A percentile compares a stretch with the other conserved stretches of the same genome.
Evolutionary conservation across 2,888 invertebrate genomes (phyloP).

Genomic region (Polia nebulosa): DNA sequence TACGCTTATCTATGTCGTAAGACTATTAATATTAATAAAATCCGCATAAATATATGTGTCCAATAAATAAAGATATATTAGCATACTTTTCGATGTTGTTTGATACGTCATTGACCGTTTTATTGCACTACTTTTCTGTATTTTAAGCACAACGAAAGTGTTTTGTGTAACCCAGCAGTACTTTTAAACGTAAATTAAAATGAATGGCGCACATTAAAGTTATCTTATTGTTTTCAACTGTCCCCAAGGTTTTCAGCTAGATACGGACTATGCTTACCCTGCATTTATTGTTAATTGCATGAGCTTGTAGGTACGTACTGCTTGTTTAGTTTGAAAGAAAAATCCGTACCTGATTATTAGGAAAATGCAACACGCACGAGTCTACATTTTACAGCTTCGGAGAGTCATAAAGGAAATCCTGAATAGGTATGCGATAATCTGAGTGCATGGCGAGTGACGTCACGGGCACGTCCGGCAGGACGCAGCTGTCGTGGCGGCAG

Average conservation of each 20-base stretch:
- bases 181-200: constrained; percentile 19
- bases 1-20: constrained; percentile 28
- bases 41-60: constrained; percentile 29
- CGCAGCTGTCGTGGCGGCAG: constrained; percentile 66
- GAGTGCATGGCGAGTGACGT: constrained; percentile 66
- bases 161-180: constrained; percentile 30
- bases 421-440: constrained; percentile 62
- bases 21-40: constrained; percentile 36
- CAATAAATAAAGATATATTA: constrained; percentile 53
- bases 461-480: constrained; percentile 62
- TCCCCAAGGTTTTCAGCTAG: constrained; percentile 16
- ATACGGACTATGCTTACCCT: background rate
- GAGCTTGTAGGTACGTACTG: background rate
- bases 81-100: constrained; percentile 44
- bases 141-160: constrained; percentile 46
- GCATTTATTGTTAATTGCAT: background rate
- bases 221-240: constrained; percentile 15
- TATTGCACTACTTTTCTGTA: constrained; percentile 52
- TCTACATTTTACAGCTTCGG: constrained; percentile 49
- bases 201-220: constrained; percentile 15
- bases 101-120: constrained; percentile 57
- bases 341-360: background rate
- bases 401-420: constrained; percentile 70
- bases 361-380: constrained; percentile 15
- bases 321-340: background rate